Percentiles rank a stretch among this genome's conserved stretches.
Conservation (phyloP, 2,888 invertebrate species). For the Aproaerema taeniolella region DNA sequence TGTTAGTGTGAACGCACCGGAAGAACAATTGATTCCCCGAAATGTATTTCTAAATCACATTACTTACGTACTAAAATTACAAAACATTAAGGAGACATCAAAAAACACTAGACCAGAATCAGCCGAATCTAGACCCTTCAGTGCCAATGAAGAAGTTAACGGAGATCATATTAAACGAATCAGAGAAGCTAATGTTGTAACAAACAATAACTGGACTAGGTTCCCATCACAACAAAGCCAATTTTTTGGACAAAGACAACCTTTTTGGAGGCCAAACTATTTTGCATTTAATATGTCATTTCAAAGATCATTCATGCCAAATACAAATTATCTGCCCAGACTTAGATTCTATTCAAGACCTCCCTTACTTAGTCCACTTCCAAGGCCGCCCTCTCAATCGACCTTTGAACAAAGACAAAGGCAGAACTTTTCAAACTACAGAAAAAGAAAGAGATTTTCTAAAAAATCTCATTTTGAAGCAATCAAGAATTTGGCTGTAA, state of each 20-base stretch:
- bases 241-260: too few relatives aligned
- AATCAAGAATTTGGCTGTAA: conserved; percentile 36
- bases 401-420: conserved; percentile 17
- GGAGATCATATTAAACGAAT: conserved; percentile 39
- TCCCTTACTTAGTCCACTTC: conserved; percentile 14
- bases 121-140: conserved; percentile 30
- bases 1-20: conserved; percentile 43
- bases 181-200: too few relatives aligned
- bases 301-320: conserved; percentile 34
- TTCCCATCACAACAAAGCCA: background rate
- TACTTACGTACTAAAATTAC: conserved; percentile 44
- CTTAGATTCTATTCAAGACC: conserved; percentile 28
- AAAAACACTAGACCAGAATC: conserved; percentile 27
- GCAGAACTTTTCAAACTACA: conserved; percentile 14
- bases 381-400: conserved; percentile 6
- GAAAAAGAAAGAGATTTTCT: conserved; percentile 28
- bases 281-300: conserved; percentile 37
- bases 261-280: conserved; percentile 39
- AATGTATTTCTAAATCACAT: conserved; percentile 46
- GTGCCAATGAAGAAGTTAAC: conserved; percentile 41
- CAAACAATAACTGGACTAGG: conserved; percentile 13
- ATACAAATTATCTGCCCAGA: conserved; percentile 28
- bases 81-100: conserved; percentile 31
- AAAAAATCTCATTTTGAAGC: conserved; percentile 35
- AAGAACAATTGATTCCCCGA: conserved; percentile 42